Percentiles rank a stretch among this genome's conserved stretches.
Evolutionary conservation across 1,140 invertebrate species (phyloP).

Genomic region (Halesus radiatus): DNA sequence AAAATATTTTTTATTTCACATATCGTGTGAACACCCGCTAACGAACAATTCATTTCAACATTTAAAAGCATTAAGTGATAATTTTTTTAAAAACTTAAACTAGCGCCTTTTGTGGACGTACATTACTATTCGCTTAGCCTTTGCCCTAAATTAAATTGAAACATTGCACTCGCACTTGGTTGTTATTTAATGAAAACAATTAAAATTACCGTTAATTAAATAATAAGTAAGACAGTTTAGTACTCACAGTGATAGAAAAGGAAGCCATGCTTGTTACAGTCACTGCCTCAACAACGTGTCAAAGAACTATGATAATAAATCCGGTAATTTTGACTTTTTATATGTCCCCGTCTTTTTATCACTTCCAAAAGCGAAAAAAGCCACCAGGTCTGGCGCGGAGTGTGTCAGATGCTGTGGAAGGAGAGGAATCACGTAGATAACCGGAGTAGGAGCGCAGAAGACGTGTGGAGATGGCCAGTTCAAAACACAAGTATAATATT

Average conservation of each 20-base stretch:
- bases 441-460: no score
- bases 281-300: not conserved
- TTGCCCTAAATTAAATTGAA: no score
- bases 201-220: no score
- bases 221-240: not conserved
- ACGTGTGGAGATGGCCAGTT: no score
- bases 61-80: no score
- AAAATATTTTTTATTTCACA: no score
- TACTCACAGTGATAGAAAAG: not conserved
- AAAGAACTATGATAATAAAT: constrained; percentile 1
- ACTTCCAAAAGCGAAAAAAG: not conserved
- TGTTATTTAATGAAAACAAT: not conserved
- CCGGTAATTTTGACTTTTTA: not conserved
- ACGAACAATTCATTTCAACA: no score
- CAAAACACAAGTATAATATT: not conserved
- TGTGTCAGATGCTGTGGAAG: not conserved
- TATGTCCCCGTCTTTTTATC: not conserved
- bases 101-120: no score
- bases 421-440: not conserved
- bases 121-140: no score
- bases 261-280: not conserved
- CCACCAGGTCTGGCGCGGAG: not conserved
- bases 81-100: no score
- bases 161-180: not conserved
- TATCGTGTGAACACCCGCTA: no score